A percentile compares a stretch with the other conserved stretches of the same genome.
Conservation (phyloP, 2,797 vertebrate genomes). For the Staurois parvus region DNA sequence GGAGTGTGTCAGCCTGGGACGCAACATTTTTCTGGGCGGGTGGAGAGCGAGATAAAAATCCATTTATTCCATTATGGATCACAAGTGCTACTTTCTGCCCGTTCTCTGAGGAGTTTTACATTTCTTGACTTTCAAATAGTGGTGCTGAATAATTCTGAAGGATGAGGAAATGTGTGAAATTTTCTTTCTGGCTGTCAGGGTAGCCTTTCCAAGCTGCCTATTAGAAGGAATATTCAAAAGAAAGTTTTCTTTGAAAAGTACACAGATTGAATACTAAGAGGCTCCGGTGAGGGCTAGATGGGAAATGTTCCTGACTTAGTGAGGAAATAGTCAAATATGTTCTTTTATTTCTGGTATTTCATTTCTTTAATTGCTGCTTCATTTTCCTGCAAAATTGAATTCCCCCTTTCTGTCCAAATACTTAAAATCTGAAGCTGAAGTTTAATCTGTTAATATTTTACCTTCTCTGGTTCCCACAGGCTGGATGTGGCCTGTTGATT, state of each 20-base stretch:
- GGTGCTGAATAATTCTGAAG: background rate
- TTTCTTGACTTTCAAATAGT: conserved; percentile 8
- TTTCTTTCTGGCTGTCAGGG: background rate
- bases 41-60: background rate
- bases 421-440: too few species aligned
- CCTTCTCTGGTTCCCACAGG: too few species aligned
- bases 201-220: background rate
- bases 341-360: too few species aligned
- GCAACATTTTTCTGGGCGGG: background rate
- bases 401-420: too few species aligned
- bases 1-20: background rate
- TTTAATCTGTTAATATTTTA: too few species aligned
- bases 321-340: too few species aligned
- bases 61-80: background rate
- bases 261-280: background rate
- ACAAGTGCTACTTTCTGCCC: background rate
- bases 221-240: background rate
- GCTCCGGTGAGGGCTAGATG: too few species aligned
- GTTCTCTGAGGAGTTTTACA: background rate
- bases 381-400: too few species aligned
- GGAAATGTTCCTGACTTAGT: background rate
- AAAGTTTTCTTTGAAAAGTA: background rate
- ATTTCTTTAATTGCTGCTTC: too few species aligned
- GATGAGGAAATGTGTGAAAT: background rate
- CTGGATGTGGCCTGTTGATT: too few species aligned